Evolutionary conservation across 2,113 vertebrate genomes (phyloP), one percentile per base, ranked within the genome.

Genomic region (Odontesthes bonariensis): DNA sequence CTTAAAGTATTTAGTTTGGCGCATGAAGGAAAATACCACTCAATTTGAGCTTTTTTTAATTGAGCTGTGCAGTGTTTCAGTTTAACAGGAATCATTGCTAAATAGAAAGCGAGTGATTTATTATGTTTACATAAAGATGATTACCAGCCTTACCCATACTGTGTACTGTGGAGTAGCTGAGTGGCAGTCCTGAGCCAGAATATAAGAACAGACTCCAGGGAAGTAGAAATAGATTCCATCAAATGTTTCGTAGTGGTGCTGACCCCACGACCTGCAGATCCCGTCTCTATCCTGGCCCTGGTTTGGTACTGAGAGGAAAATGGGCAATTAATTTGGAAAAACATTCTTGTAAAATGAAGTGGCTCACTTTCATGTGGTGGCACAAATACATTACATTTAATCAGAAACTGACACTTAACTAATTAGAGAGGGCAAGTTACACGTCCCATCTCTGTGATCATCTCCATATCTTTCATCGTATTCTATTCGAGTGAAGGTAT

Each of bases 181-280:
- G 88, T 93, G 94, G 84, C 98, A 99, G 71, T 99, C 98, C 93
- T 98, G 98, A 90, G 97, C 96, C 93, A 99, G 94, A 88, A 99
- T 93, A 52, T 99, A 99, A 38, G 98, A 98, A 90, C 98, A 99
- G 65, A 95, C 96, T 89, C 98, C 98, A 65, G 97, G 97, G 89
- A 97, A 97, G 88, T 97, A 98, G 92, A 96, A 99, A 91, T 98
- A 99, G 87, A 98, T 96, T 40, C 98, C 98, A 92, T 99, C 98
- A 91, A 99, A 99, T 5, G 97, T 98, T 95, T 99, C 98, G 91
- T 96, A 99, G 88, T 98, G 91, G 92, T 98, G 94, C 56, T 99
- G 98, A 87, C 98, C 98, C 98, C 98, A 99, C 0, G 96, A 96
- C 91, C 96, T 96, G 91, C 98, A 99, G 86, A 98, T 98, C 12